Evolutionary conservation across 2,888 invertebrate genomes (phyloP).

Genomic region (Dermolepida albohirtum): DNA sequence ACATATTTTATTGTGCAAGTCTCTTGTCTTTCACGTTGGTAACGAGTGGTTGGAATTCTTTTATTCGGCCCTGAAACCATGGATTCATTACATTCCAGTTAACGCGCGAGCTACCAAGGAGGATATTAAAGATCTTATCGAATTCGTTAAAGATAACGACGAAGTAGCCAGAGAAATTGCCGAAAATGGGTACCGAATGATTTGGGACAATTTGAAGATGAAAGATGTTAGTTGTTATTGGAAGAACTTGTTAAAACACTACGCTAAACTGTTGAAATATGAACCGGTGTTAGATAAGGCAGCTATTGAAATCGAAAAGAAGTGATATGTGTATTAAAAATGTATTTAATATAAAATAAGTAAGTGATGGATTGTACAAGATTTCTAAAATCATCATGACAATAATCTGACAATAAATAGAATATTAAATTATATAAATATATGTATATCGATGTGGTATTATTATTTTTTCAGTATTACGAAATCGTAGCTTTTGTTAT

Average conservation of each 20-base stretch:
- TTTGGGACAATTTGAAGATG: slow-evolving; percentile 85
- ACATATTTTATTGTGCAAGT: slow-evolving; percentile 92
- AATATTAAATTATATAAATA: slow-evolving; percentile 21
- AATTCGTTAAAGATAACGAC: slow-evolving; percentile 83
- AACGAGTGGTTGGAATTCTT: slow-evolving; percentile 96
- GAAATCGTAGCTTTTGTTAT: no score
- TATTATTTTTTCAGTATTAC: slow-evolving; percentile 9
- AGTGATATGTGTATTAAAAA: slow-evolving; percentile 3
- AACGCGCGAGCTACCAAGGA: slow-evolving; percentile 72
- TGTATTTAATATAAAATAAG: neutral
- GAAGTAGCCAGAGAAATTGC: slow-evolving; percentile 82
- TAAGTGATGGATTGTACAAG: neutral
- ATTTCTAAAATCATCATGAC: slow-evolving; percentile 11
- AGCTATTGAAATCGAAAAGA: slow-evolving; percentile 67
- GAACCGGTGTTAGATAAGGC: slow-evolving; percentile 71
- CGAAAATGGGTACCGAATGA: slow-evolving; percentile 82
- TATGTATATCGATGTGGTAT: slow-evolving; percentile 6
- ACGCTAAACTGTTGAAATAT: slow-evolving; percentile 79
- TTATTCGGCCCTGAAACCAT: slow-evolving; percentile 89
- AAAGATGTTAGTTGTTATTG: slow-evolving; percentile 90
- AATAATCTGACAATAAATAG: slow-evolving; percentile 23
- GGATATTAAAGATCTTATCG: slow-evolving; percentile 78
- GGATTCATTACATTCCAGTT: slow-evolving; percentile 96
- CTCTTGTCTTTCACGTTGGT: slow-evolving; percentile 94
- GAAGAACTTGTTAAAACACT: slow-evolving; percentile 79